Evolutionary conservation across 1,140 invertebrate genomes (phyloP).

Genomic region (Neotoxoptera formosana): DNA sequence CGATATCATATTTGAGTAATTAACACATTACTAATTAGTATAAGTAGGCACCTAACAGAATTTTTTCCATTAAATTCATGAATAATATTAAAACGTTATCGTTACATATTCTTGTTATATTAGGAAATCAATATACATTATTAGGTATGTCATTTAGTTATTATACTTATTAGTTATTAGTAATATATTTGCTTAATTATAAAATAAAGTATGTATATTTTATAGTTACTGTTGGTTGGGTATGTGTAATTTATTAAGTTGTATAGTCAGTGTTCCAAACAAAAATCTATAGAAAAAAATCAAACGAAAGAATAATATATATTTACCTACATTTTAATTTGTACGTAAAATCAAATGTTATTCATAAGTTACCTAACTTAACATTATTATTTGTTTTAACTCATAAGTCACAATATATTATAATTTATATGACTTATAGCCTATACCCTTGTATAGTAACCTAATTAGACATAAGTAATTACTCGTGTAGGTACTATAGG

Average conservation of each 20-base stretch:
- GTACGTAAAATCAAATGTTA: neutral
- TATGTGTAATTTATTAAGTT: too few relatives aligned
- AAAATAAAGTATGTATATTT: neutral
- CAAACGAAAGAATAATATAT: neutral
- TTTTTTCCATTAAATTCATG: neutral
- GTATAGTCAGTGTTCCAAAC: neutral
- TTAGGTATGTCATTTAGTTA: neutral
- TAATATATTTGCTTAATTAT: neutral
- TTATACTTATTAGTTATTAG: neutral
- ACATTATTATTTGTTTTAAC: neutral
- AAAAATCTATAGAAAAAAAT: neutral
- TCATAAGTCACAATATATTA: neutral
- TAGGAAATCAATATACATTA: neutral
- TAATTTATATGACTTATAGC: neutral
- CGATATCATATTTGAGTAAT: neutral
- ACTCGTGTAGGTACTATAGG: neutral
- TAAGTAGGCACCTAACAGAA: neutral
- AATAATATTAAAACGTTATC: constrained; percentile 12
- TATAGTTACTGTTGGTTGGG: too few relatives aligned
- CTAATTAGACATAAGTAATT: neutral
- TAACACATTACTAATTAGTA: neutral
- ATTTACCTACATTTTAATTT: too few relatives aligned
- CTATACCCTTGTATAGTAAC: too few relatives aligned
- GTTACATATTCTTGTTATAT: neutral
- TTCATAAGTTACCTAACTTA: neutral